phyloP scores from a whole-genome alignment of 2,113 vertebrate species.

The Sylvia atricapilla region DNA sequence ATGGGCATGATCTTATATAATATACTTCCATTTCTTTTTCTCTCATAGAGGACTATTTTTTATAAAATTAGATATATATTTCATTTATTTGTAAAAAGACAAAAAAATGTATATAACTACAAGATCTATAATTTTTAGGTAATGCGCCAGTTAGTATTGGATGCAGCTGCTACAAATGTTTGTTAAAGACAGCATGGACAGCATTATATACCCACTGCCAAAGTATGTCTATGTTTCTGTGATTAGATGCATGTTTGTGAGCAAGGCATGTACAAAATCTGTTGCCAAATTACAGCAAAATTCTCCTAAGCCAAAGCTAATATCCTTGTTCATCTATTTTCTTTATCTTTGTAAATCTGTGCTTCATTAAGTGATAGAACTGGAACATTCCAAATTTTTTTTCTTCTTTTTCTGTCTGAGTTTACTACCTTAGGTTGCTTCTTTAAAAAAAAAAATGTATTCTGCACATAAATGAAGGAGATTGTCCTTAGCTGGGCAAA shows the following conservation, averaged over 20 bases:
- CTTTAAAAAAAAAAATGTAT: neutral
- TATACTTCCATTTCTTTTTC: neutral
- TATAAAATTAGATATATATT: neutral
- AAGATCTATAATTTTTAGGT: neutral
- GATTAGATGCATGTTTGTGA: neutral
- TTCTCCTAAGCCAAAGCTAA: neutral
- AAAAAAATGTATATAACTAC: neutral
- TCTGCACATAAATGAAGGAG: constrained; percentile 25
- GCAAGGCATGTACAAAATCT: neutral
- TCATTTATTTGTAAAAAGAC: neutral
- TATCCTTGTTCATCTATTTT: neutral
- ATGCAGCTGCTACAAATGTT: neutral
- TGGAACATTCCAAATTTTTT: neutral
- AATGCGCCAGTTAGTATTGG: neutral
- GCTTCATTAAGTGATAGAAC: constrained; percentile 59
- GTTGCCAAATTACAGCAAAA: neutral
- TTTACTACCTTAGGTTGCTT: constrained; percentile 3
- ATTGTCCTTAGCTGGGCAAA: neutral
- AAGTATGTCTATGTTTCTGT: neutral
- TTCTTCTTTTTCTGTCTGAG: neutral
- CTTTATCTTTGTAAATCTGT: constrained; percentile 8
- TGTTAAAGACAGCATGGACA: neutral
- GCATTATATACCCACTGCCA: neutral
- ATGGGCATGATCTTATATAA: neutral
- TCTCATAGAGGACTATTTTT: neutral